Evolutionary conservation across 2,888 invertebrate species (phyloP).

Genomic region (Zaprionus obscuricornis): DNA sequence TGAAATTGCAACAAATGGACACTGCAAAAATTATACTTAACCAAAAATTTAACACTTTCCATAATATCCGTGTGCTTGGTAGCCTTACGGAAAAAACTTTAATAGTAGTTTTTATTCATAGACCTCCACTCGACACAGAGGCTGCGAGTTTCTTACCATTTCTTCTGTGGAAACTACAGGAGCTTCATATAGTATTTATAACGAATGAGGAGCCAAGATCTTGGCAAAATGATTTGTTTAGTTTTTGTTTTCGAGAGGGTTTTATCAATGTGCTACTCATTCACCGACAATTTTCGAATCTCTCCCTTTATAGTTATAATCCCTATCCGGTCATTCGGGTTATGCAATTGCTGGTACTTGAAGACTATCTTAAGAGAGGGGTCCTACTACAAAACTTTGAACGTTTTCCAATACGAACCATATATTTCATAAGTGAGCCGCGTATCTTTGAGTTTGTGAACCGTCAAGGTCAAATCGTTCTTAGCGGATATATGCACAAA

Average conservation of each 20-base stretch:
- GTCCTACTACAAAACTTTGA: slow-evolving; percentile 24
- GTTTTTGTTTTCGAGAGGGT: slow-evolving; percentile 43
- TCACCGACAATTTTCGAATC: not conserved
- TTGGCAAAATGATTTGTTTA: slow-evolving; percentile 29
- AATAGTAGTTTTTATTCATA: slow-evolving; percentile 24
- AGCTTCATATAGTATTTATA: slow-evolving; percentile 43
- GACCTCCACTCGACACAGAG: not conserved
- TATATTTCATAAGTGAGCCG: slow-evolving; percentile 21
- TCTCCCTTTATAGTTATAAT: slow-evolving; percentile 37
- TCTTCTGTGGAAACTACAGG: slow-evolving; percentile 22
- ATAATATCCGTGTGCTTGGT: slow-evolving; percentile 23
- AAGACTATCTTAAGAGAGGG: slow-evolving; percentile 40
- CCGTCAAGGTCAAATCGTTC: slow-evolving; percentile 26
- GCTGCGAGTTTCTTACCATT: slow-evolving; percentile 16
- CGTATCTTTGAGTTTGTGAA: slow-evolving; percentile 42
- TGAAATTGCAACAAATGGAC: not conserved
- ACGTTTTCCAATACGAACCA: slow-evolving; percentile 12
- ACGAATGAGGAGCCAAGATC: not conserved
- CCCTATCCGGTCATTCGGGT: slow-evolving; percentile 45
- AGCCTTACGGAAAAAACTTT: slow-evolving; percentile 24
- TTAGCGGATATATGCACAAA: slow-evolving; percentile 54
- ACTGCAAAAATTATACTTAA: too few species aligned
- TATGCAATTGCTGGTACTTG: slow-evolving; percentile 4
- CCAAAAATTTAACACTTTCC: slow-evolving; percentile 6
- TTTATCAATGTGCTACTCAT: slow-evolving; percentile 51